Evolutionary conservation across 2,888 invertebrate genomes (phyloP).

Genomic region (Magallana nippona): DNA sequence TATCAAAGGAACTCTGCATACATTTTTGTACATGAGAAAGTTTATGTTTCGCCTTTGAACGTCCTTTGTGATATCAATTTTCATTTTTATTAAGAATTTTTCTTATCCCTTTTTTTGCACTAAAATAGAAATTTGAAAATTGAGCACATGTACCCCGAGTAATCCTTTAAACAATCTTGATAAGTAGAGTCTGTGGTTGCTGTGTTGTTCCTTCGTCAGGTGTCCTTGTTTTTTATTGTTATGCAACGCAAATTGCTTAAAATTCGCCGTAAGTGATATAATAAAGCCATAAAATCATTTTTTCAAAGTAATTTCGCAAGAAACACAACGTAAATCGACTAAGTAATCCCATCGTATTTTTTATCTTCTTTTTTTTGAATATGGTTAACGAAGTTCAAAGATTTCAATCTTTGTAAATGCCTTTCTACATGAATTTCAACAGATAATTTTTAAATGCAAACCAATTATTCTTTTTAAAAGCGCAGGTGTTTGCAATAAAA

Average conservation of each 20-base stretch:
- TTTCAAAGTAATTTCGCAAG: not conserved
- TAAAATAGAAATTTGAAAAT: too few relatives aligned
- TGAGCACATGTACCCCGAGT: too few relatives aligned
- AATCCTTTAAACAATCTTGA: not conserved
- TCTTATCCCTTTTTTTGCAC: not conserved
- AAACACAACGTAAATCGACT: slow-evolving; percentile 18
- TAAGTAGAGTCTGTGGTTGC: not conserved
- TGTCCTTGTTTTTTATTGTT: not conserved
- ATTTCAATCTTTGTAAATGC: slow-evolving; percentile 9
- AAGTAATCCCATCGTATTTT: slow-evolving; percentile 25
- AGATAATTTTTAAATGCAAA: not conserved
- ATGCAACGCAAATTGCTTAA: not conserved
- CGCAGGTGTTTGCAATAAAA: slow-evolving; percentile 34
- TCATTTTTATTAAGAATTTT: not conserved
- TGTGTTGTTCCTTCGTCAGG: not conserved
- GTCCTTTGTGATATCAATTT: not conserved
- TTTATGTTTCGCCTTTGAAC: not conserved
- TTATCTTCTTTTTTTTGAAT: slow-evolving; percentile 11
- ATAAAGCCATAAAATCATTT: not conserved
- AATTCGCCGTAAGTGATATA: not conserved
- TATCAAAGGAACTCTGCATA: slow-evolving; percentile 3
- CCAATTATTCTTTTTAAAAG: not conserved
- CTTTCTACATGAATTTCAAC: not conserved
- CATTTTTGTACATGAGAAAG: not conserved
- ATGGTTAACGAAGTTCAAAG: slow-evolving; percentile 6